A percentile compares a stretch with the other conserved stretches of the same genome.
phyloP scores from a whole-genome alignment of 2,113 vertebrate genomes.

The Psephotus haematonotus region DNA sequence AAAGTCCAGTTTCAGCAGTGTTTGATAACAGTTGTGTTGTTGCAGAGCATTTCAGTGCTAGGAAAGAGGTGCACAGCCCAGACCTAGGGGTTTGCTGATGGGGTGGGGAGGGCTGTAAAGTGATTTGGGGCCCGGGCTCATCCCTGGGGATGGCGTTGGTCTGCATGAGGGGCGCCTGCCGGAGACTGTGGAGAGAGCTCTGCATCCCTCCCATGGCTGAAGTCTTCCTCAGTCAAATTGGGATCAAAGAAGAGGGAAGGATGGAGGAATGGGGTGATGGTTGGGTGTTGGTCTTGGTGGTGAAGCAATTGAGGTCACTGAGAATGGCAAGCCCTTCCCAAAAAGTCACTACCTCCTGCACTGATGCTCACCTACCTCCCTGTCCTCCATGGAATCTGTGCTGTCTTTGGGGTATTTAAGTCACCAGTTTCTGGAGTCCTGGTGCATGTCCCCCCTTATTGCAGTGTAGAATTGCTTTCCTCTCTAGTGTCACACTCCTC shows the following conservation, averaged over 20 bases:
- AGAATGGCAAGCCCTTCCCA: neutral
- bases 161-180: neutral
- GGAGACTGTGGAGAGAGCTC: neutral
- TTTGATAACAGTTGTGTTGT: neutral
- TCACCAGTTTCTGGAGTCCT: neutral
- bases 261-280: too few relatives aligned
- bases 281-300: neutral
- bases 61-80: rapidly evolving
- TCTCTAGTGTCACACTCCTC: neutral
- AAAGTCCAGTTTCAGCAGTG: rapidly evolving
- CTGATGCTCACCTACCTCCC: neutral
- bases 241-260: neutral
- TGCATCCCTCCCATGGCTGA: neutral
- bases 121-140: neutral
- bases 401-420: neutral
- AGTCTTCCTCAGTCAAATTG: neutral
- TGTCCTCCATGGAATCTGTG: rapidly evolving
- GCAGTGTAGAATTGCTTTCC: neutral
- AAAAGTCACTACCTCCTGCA: neutral
- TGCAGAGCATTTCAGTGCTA: neutral
- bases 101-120: neutral
- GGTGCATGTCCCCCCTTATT: neutral
- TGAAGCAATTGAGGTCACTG: neutral
- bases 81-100: neutral
- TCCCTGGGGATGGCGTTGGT: neutral